Evolutionary conservation across 2,113 vertebrate species (phyloP), one percentile per base, ranked within the genome.

Genomic region (Sinocyclocheilus rhinocerous): DNA sequence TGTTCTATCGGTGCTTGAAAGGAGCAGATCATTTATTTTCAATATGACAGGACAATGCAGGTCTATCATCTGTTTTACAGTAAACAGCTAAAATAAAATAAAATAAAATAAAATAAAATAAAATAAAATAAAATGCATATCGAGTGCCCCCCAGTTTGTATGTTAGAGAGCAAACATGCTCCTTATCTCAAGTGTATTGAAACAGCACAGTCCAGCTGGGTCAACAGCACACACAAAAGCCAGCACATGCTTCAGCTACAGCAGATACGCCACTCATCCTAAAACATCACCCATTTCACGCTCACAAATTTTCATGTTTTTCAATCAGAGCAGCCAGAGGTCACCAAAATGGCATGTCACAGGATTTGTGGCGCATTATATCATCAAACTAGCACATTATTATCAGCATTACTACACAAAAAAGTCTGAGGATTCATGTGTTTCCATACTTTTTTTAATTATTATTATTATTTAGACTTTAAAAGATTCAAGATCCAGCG

Each of bases 201-300:
- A 84, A 26, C 55, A 26, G 59, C n/a, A 26, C 36, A 76, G 20
- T 26, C 72, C 81, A 83, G 86, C 86, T 87, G 75, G 52, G 86
- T 87, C 72, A 69, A 87, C 77, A 76, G 76, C 63, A 84, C 73
- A 87, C 80, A 75, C 69, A 20, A 13, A 80, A 45, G 20, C 42
- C 72, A 76, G 13, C 15, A n/a, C 73, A 50, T 73, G 70, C 70
- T 73, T 73, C 10, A n/a, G 70, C 20, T 22, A 42, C 18, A 50
- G 26, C 45, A 45, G 39, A 76, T 50, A 76, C 42, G n/a, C 73
- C 73, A 26, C 45, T 76, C 73, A 50, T 76, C 73, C 42, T 50
- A 45, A 16, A 76, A 50, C 45, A 48, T 24, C 42, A 13, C 22
- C 73, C 73, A 26, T 76, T 76, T 24, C 73, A 79, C n/a, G 77